phyloP scores from a whole-genome alignment of 2,797 vertebrate genomes.

The Cossypha niveicapilla region DNA sequence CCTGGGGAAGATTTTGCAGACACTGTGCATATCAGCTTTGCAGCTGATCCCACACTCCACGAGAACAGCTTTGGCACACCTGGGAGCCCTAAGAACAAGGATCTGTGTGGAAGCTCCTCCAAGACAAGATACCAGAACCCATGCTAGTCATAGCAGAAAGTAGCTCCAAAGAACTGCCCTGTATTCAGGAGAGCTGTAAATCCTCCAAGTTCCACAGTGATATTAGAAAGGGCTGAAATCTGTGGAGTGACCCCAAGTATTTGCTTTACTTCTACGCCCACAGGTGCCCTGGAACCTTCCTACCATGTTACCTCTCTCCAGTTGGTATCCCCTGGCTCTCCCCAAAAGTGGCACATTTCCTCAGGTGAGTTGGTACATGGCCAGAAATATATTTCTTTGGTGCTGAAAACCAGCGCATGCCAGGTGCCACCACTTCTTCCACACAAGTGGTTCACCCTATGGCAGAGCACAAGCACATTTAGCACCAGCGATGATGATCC shows the following conservation, averaged over 20 bases:
- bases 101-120: background rate
- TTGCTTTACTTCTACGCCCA: background rate
- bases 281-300: background rate
- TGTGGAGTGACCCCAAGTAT: background rate
- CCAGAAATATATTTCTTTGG: background rate
- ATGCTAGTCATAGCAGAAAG: background rate
- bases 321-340: background rate
- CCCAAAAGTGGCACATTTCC: background rate
- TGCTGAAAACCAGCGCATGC: background rate
- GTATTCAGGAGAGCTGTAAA: background rate
- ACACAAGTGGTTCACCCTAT: fast-evolving
- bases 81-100: background rate
- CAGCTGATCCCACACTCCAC: background rate
- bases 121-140: background rate
- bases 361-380: fast-evolving
- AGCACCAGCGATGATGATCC: background rate
- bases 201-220: background rate
- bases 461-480: background rate
- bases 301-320: background rate
- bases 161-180: background rate
- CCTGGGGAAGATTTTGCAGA: background rate
- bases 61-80: fast-evolving
- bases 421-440: background rate
- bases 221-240: background rate
- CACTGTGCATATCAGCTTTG: background rate